These are phyloP conservation scores for Empidonax alnorum DNA, from an alignment of 2,113 vertebrate species.

Conservation along the genomic window DNA sequence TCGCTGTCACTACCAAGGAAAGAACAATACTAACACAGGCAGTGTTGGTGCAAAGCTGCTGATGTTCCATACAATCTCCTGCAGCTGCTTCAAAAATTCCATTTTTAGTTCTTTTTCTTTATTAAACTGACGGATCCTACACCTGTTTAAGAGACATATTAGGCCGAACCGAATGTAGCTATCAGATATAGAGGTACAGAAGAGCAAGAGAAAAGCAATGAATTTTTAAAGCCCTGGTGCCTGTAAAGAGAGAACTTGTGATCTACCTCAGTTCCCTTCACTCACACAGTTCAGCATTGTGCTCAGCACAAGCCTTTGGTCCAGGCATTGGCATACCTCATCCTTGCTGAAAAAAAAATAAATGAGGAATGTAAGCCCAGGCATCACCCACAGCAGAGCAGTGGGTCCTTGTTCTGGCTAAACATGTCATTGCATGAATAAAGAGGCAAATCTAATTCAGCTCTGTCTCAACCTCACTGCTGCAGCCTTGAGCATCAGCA, in stretches of 20 bases:
- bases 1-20: accelerated
- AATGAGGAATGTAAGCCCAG: background rate
- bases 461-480: background rate
- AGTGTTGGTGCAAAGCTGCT: background rate
- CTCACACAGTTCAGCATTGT: accelerated
- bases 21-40: background rate
- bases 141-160: background rate
- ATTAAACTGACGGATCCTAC: background rate
- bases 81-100: background rate
- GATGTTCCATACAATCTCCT: accelerated
- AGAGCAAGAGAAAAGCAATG: background rate
- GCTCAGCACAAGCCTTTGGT: background rate
- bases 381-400: background rate
- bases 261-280: background rate
- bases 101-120: constrained; percentile 20
- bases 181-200: background rate
- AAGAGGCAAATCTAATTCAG: background rate
- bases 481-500: background rate
- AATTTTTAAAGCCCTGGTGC: background rate
- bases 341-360: background rate
- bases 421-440: background rate
- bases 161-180: background rate
- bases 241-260: background rate
- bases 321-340: background rate
- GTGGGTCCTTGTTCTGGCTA: accelerated